Percentiles rank a stretch among this genome's conserved stretches.
phyloP scores from a whole-genome alignment of 2,113 vertebrate genomes.

The human region GRCh38 chr11:121673501-121674000 shows the following conservation, averaged over 20 bases:
- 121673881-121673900: neutral
- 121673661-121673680: neutral
- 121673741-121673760: neutral
- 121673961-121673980: neutral
- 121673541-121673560: neutral
- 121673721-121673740: neutral
- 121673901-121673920: neutral
- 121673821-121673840: neutral
- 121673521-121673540: neutral
- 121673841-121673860: neutral
- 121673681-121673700: neutral
- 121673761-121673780: neutral
- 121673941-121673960: neutral
- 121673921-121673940: accelerated
- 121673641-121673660: neutral
- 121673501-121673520: neutral
- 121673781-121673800: neutral
- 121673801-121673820: neutral
- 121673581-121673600: neutral
- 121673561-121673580: neutral
- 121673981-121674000: accelerated
- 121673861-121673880: neutral
- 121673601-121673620: neutral
- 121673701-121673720: neutral
- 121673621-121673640: neutral